A percentile compares a stretch with the other conserved stretches of the same genome.
Conservation (phyloP, 2,113 vertebrate species). For the Columba livia region DNA sequence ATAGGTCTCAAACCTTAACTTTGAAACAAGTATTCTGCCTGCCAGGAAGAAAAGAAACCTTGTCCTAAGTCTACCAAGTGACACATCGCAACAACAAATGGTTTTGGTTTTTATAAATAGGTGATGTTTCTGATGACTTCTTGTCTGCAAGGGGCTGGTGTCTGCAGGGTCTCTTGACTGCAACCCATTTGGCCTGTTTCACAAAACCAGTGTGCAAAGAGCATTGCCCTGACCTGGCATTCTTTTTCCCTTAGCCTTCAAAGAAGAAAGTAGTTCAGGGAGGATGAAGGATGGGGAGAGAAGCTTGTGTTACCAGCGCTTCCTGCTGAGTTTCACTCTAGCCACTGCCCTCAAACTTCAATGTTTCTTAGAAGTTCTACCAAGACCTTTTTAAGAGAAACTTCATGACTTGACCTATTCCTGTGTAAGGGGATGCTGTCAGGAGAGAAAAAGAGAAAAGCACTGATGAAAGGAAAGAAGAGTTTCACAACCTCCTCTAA, state of each 20-base stretch:
- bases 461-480: neutral
- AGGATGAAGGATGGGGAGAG: neutral
- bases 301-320: neutral
- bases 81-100: neutral
- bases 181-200: neutral
- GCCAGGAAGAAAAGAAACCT: neutral
- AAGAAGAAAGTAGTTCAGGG: neutral
- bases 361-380: neutral
- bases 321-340: slow-evolving; percentile 22
- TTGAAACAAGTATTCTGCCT: neutral
- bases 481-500: neutral
- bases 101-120: neutral
- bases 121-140: neutral
- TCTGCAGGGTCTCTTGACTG: neutral
- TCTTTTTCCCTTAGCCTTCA: neutral
- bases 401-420: neutral
- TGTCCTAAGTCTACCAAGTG: neutral
- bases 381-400: neutral
- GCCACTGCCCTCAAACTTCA: neutral
- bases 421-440: neutral
- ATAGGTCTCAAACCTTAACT: neutral
- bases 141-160: neutral
- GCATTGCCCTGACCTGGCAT: neutral
- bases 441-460: neutral
- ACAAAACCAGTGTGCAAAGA: neutral